Base-by-base conservation (phyloP, 2,888 invertebrate genomes). In the Drosophila pseudotalamancana region DNA sequence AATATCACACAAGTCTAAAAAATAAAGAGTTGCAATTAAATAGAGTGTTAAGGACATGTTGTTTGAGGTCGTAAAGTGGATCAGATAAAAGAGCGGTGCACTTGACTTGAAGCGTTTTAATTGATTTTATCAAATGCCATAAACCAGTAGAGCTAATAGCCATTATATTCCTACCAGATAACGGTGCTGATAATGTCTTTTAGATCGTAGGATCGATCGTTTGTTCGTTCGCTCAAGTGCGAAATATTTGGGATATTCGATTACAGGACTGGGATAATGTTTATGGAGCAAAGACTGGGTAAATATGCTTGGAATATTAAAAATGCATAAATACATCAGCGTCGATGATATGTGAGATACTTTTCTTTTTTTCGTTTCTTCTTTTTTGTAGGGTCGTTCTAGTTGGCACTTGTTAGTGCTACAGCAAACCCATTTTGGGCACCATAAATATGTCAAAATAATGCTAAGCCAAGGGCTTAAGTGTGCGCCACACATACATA, bases 381-480 rank as follows among this genome's bases (percentile, higher is more conserved):
- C n/a, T 43, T 49, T 50, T 48, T 21, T 59, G 49, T 35, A 48
- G 40, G 53, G 42, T 54, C 29, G 42, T 54, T 68, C 35, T 67
- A 63, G 67, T 62, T 61, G 62, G 65, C 80, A 78, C 74, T 84
- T 73, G 84, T 81, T 86, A 60, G 60, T 43, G 57, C 48, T 31
- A 32, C 54, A 54, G 40, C 48, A 65, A 67, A 70, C 66, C 59
- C 75, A 77, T 72, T 85, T 68, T 66, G 59, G 54, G 45, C 46
- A 59, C 75, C 89, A 89, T 88, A 88, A 88, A 88, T 71, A 87
- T 89, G 88, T 89, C 88, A 88, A 89, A 89, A 89, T 88, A 87
- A 71, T 63, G 62, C 62, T 64, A 42, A 59, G 31, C 48, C 64
- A 12, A 60, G 56, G 69, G 53, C 60, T 72, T 66, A 72, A 69